Conservation (phyloP, 2,797 vertebrate genomes). For the Helarctos malayanus region DNA sequence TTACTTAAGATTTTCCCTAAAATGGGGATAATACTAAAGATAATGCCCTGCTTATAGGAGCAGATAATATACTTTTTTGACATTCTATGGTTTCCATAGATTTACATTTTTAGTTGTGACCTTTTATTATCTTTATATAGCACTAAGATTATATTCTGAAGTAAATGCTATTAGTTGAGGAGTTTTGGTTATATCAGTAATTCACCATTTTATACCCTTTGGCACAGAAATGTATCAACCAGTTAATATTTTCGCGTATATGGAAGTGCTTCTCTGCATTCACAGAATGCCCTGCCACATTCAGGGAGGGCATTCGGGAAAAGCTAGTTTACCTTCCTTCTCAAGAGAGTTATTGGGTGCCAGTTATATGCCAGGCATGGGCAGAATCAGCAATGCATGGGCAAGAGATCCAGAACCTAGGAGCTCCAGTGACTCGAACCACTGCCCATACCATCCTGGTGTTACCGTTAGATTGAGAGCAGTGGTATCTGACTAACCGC, state of each 20-base stretch:
- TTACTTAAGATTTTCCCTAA: background rate
- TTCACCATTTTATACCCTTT: background rate
- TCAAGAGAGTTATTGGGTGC: background rate
- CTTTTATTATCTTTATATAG: background rate
- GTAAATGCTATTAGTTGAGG: background rate
- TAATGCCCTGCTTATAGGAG: background rate
- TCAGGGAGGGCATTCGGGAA: background rate
- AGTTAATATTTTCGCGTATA: background rate
- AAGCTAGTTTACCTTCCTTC: background rate
- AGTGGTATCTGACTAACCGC: background rate
- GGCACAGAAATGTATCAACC: background rate
- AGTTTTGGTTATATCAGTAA: background rate
- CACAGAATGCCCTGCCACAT: background rate
- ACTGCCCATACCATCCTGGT: background rate
- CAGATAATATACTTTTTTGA: background rate
- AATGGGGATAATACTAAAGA: background rate
- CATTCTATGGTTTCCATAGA: background rate
- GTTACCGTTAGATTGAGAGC: background rate
- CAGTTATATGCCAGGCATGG: background rate
- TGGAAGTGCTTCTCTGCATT: background rate
- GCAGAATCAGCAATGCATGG: background rate
- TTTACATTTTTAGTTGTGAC: conserved; percentile 29
- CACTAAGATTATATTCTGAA: background rate
- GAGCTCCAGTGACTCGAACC: background rate
- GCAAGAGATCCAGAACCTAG: background rate